phyloP scores from a whole-genome alignment of 2,888 invertebrate genomes.

The Drosophila histrio region DNA sequence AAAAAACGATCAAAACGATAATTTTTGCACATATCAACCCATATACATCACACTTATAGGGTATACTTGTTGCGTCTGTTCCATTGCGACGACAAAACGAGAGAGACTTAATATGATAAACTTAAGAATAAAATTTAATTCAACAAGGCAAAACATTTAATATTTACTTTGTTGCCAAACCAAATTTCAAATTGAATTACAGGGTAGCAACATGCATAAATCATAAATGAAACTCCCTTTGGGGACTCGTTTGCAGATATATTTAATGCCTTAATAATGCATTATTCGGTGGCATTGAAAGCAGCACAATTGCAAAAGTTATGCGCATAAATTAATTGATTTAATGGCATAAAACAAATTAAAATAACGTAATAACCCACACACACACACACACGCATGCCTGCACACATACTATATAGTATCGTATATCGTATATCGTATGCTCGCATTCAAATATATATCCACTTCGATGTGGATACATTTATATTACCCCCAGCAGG shows the following conservation, averaged over 20 bases:
- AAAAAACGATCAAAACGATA: too few species aligned
- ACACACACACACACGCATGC: not conserved
- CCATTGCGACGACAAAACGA: too few species aligned
- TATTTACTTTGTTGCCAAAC: not conserved
- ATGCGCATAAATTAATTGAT: slow-evolving; percentile 66
- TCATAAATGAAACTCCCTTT: not conserved
- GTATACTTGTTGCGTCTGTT: too few species aligned
- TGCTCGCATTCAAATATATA: too few species aligned
- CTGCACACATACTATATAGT: not conserved
- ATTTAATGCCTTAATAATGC: slow-evolving; percentile 52
- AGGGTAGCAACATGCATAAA: not conserved
- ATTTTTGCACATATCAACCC: not conserved
- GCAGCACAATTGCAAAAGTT: slow-evolving; percentile 27
- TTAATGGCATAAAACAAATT: slow-evolving; percentile 52
- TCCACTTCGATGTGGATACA: not conserved
- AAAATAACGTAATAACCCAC: slow-evolving; percentile 37
- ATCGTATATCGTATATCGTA: too few species aligned
- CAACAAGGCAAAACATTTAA: not conserved
- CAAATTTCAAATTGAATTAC: not conserved
- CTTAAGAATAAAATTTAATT: too few species aligned
- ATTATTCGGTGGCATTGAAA: slow-evolving; percentile 52
- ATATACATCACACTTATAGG: not conserved
- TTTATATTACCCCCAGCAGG: slow-evolving; percentile 3
- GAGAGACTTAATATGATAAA: too few species aligned
- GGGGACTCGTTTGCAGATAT: not conserved